Evolutionary conservation across 2,797 vertebrate genomes (phyloP).

Genomic region (Danio choprae): DNA sequence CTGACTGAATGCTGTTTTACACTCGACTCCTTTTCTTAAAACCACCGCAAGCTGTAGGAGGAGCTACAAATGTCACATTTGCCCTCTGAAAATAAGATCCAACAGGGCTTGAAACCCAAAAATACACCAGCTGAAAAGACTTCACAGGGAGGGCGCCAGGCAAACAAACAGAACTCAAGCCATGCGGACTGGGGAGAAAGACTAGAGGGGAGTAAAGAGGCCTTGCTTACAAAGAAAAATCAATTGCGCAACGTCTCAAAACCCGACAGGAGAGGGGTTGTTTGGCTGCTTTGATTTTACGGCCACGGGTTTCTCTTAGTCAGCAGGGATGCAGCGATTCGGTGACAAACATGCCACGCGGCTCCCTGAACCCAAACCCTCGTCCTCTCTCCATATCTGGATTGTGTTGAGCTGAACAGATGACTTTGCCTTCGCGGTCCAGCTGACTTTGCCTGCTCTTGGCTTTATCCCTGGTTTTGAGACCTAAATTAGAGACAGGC

Average conservation of each 20-base stretch:
- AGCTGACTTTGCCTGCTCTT: slow-evolving; percentile 22
- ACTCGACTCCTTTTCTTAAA: slow-evolving; percentile 40
- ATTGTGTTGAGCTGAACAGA: slow-evolving; percentile 13
- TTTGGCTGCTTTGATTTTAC: slow-evolving; percentile 41
- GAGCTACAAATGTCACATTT: slow-evolving; percentile 52
- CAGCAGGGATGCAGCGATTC: slow-evolving; percentile 42
- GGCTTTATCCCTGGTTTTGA: slow-evolving; percentile 46
- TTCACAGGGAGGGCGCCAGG: slow-evolving; percentile 30
- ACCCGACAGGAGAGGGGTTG: slow-evolving; percentile 47
- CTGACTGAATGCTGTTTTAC: neutral
- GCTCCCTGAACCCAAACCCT: slow-evolving; percentile 22
- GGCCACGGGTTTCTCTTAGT: slow-evolving; percentile 44
- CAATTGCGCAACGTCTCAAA: slow-evolving; percentile 65
- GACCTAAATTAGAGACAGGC: slow-evolving; percentile 75
- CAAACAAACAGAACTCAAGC: slow-evolving; percentile 49
- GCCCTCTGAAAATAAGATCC: slow-evolving; percentile 52
- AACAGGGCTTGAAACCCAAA: slow-evolving; percentile 37
- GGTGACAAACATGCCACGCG: slow-evolving; percentile 37
- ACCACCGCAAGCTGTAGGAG: slow-evolving; percentile 36
- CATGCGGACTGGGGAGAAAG: slow-evolving; percentile 30
- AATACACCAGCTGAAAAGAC: slow-evolving; percentile 50
- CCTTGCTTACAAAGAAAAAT: slow-evolving; percentile 54
- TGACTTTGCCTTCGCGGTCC: slow-evolving; percentile 8
- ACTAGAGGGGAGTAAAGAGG: slow-evolving; percentile 41
- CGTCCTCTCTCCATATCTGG: slow-evolving; percentile 18